These are phyloP conservation scores for Cephus rjabovi DNA, from an alignment of 2,888 invertebrate species.

Conservation along the genomic window DNA sequence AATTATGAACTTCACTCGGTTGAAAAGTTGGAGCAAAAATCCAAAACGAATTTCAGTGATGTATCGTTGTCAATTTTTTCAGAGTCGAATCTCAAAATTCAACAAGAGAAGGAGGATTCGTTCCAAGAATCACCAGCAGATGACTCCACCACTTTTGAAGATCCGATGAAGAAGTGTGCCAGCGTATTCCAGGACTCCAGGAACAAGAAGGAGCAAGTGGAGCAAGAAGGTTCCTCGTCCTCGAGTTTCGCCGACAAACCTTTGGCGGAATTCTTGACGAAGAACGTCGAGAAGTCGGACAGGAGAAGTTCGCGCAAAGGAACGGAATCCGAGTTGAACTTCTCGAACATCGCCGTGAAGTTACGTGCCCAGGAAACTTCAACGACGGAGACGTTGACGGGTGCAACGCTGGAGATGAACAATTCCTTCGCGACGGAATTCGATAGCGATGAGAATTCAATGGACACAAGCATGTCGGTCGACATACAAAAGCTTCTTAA, in stretches of 20 bases:
- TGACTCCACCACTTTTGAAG: not conserved
- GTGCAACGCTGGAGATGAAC: slow-evolving; percentile 4
- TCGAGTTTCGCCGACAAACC: slow-evolving; percentile 36
- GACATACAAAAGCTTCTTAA: slow-evolving; percentile 47
- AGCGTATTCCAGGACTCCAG: not conserved
- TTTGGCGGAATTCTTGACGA: slow-evolving; percentile 28
- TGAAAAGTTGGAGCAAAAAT: not conserved
- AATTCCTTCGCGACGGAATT: slow-evolving; percentile 33
- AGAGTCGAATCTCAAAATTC: not conserved
- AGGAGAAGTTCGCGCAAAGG: slow-evolving; percentile 18
- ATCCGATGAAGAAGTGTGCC: not conserved
- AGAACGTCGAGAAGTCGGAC: slow-evolving; percentile 17
- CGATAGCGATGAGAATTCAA: slow-evolving; percentile 49
- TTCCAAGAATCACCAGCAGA: not conserved
- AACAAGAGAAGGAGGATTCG: not conserved
- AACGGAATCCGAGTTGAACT: slow-evolving; percentile 19
- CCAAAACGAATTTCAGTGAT: not conserved
- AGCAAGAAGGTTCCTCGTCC: not conserved
- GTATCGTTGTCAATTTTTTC: not conserved
- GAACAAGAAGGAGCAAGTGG: not conserved
- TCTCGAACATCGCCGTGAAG: slow-evolving; percentile 35
- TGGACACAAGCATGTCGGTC: slow-evolving; percentile 42
- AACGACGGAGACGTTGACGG: not conserved
- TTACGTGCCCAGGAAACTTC: slow-evolving; percentile 28
- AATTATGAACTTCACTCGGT: not conserved